Percentiles rank a stretch among this genome's conserved stretches.
phyloP scores from a whole-genome alignment of 1,140 invertebrate species.

The Paraescarpia echinospica region DNA sequence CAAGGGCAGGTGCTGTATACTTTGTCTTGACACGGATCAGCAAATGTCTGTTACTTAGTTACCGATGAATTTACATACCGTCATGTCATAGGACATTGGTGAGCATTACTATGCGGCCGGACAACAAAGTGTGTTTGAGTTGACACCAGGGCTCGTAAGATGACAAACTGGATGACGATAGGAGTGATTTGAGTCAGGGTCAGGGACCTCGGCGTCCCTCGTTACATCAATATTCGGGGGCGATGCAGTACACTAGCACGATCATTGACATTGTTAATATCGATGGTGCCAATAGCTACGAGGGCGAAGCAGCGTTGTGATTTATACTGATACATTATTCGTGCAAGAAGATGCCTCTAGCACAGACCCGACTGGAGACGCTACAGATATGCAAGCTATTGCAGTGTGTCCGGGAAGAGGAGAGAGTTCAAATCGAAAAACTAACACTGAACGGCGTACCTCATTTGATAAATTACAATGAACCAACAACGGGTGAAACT shows the following conservation, averaged over 20 bases:
- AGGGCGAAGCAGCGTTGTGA: background rate
- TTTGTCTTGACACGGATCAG: background rate
- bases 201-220: background rate
- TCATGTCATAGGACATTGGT: background rate
- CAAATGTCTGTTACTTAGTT: background rate
- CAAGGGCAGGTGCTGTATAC: background rate
- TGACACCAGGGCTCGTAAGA: background rate
- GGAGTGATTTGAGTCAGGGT: background rate
- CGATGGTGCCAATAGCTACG: background rate
- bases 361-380: conserved; percentile 49
- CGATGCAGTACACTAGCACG: background rate
- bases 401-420: conserved; percentile 55
- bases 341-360: conserved; percentile 45
- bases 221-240: background rate
- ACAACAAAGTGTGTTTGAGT: background rate
- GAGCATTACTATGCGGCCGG: background rate
- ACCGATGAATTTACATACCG: background rate
- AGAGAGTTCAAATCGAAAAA: conserved; percentile 53
- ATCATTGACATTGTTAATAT: background rate
- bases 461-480: conserved; percentile 59
- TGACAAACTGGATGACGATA: background rate
- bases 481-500: conserved; percentile 52
- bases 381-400: conserved; percentile 58
- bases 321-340: background rate
- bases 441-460: conserved; percentile 52